A percentile compares a stretch with the other conserved stretches of the same genome.
phyloP scores from a whole-genome alignment of 2,113 vertebrate genomes.

The Myotis davidii region DNA sequence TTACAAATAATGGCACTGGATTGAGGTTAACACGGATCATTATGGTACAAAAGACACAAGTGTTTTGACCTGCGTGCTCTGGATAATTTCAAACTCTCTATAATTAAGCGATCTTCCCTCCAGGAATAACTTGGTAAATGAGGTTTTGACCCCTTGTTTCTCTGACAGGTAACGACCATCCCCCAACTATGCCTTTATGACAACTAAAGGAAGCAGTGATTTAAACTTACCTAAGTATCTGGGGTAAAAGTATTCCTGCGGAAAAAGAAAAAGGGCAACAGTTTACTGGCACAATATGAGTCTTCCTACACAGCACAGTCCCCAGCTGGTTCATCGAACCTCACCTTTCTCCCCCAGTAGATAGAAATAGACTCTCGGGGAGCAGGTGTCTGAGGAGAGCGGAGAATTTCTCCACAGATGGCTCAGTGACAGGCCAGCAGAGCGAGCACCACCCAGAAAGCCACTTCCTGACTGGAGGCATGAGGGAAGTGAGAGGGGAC shows the following conservation, averaged over 20 bases:
- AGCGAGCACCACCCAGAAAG: neutral
- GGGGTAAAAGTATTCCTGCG: constrained; percentile 97
- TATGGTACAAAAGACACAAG: rapidly evolving
- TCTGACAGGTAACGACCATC: neutral
- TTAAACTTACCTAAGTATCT: constrained; percentile 93
- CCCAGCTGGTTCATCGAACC: neutral
- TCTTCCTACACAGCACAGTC: neutral
- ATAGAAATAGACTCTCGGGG: neutral
- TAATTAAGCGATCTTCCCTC: neutral
- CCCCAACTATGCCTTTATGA: neutral
- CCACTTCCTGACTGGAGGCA: neutral
- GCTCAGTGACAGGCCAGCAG: neutral
- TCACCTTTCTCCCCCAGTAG: neutral
- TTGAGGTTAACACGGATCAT: rapidly evolving
- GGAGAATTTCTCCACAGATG: neutral
- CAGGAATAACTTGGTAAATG: rapidly evolving
- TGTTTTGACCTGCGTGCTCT: rapidly evolving
- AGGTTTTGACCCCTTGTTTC: neutral
- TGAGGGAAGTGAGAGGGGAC: neutral
- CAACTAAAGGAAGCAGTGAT: constrained; percentile 54
- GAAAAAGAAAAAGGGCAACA: constrained; percentile 4
- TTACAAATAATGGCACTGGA: rapidly evolving
- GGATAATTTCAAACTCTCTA: neutral
- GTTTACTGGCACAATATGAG: constrained; percentile 55
- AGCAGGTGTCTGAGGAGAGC: neutral